Percentiles rank a stretch among this genome's conserved stretches.
phyloP scores from a whole-genome alignment of 1,140 invertebrate genomes.

The Calephelis nemesis region DNA sequence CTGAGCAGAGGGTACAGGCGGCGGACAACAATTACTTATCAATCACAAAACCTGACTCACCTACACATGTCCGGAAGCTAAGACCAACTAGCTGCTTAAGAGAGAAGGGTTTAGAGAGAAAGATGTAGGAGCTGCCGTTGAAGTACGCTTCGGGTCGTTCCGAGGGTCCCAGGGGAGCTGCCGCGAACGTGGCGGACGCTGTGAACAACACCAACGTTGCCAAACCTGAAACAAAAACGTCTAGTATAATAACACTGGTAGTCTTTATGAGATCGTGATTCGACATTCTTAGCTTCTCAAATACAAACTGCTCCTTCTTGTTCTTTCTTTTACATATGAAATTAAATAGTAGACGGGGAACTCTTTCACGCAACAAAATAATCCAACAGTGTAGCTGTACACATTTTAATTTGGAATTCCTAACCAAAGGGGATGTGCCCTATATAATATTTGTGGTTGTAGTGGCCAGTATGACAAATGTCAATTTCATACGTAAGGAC shows the following conservation, averaged over 20 bases:
- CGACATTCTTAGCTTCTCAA: not conserved
- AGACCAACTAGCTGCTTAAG: conserved; percentile 88
- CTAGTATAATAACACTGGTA: not conserved
- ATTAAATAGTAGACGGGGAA: too few relatives aligned
- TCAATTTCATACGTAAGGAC: too few relatives aligned
- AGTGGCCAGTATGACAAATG: too few relatives aligned
- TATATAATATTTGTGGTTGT: too few relatives aligned
- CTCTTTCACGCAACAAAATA: too few relatives aligned
- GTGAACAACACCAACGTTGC: conserved; percentile 32
- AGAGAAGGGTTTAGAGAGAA: conserved; percentile 84
- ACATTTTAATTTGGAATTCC: too few relatives aligned
- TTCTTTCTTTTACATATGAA: too few relatives aligned
- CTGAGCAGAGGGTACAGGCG: too few relatives aligned
- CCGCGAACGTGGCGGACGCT: conserved; percentile 57
- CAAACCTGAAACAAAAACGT: conserved; percentile 47
- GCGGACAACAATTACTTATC: not conserved
- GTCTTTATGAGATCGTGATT: not conserved
- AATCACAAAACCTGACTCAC: conserved; percentile 61
- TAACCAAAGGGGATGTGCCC: too few relatives aligned
- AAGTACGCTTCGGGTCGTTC: conserved; percentile 88
- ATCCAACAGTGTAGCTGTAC: too few relatives aligned
- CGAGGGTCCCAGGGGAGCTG: conserved; percentile 80
- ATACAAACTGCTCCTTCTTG: too few relatives aligned
- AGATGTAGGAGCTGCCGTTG: conserved; percentile 87
- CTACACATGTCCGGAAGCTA: conserved; percentile 89